These are phyloP conservation scores for Stramonita haemastoma DNA, from an alignment of 2,888 invertebrate genomes.

Conservation along the genomic window DNA sequence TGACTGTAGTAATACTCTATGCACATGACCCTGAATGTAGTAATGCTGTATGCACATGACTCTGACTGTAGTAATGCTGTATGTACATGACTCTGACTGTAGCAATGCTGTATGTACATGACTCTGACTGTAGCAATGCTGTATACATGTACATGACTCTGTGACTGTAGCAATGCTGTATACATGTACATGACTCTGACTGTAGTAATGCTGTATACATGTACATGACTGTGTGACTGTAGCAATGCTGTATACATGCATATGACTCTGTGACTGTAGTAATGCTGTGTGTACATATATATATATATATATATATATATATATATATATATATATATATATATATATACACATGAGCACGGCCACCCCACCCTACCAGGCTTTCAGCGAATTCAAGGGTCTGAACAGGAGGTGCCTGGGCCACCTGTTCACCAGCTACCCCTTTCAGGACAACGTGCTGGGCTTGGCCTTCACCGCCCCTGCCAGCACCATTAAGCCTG, in stretches of 20 bases:
- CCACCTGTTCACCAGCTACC: conserved; percentile 96
- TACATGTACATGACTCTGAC: neutral
- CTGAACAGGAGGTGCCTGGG: conserved; percentile 91
- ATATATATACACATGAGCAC: neutral
- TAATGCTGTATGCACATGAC: neutral
- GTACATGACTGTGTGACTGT: neutral
- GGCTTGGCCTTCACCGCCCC: conserved; percentile 97
- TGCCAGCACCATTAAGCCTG: conserved; percentile 92
- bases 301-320: too few species aligned
- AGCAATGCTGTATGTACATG: neutral
- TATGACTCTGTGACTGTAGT: neutral
- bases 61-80: neutral
- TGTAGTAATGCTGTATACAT: neutral
- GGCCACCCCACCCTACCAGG: too few species aligned
- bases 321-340: neutral
- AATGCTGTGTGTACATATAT: neutral
- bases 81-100: neutral
- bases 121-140: neutral
- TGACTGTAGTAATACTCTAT: neutral
- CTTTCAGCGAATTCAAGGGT: neutral
- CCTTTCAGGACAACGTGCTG: conserved; percentile 96
- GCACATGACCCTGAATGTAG: neutral
- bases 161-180: neutral
- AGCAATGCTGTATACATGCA: neutral
- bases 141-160: neutral